Conservation (phyloP, 2,888 invertebrate genomes). For the Agapostemon virescens region DNA sequence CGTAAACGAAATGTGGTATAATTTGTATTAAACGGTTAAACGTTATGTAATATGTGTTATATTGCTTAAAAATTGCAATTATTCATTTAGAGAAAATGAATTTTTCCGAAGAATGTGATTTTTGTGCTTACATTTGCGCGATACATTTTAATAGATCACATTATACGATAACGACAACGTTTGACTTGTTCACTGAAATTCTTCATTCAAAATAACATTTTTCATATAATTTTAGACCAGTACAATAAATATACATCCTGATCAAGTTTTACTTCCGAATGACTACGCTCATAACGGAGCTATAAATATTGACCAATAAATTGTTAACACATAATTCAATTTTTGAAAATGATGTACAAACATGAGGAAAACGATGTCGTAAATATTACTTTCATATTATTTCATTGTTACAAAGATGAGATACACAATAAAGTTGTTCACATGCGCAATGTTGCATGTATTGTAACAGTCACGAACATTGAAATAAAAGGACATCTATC, state of each 20-base stretch:
- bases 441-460: not conserved
- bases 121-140: constrained; percentile 70
- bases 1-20: not conserved
- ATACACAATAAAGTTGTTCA: not conserved
- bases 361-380: not conserved
- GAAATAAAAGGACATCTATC: not conserved
- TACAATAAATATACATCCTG: constrained; percentile 11
- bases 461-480: not conserved
- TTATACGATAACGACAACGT: constrained; percentile 24
- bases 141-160: constrained; percentile 65
- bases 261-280: constrained; percentile 1
- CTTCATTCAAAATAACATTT: constrained; percentile 25
- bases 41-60: constrained; percentile 11
- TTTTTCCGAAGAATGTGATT: not conserved
- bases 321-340: constrained; percentile 10
- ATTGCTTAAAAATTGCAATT: not conserved
- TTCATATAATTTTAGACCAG: constrained; percentile 10
- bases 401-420: not conserved
- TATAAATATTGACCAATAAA: constrained; percentile 26
- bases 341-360: not conserved
- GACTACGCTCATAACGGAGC: constrained; percentile 5
- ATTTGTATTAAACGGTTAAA: constrained; percentile 3
- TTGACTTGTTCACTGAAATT: constrained; percentile 9
- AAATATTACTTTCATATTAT: constrained; percentile 8
- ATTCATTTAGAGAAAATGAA: constrained; percentile 10